phyloP scores from a whole-genome alignment of 2,888 invertebrate genomes.

The Mesorhabditis belari region DNA sequence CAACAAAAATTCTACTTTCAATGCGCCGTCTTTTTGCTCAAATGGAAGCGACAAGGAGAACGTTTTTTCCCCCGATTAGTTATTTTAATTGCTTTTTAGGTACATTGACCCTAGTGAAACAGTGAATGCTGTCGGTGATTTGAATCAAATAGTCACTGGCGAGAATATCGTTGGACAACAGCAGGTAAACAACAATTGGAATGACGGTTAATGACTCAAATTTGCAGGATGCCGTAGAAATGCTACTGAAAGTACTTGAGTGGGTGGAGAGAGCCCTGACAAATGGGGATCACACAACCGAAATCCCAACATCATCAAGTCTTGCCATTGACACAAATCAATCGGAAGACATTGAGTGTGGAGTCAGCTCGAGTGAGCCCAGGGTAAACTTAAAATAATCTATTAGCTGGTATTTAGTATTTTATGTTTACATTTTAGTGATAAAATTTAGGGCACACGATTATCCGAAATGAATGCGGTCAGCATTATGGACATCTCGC shows the following conservation, averaged over 20 bases:
- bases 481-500: too few relatives aligned
- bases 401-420: too few relatives aligned
- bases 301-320: too few relatives aligned
- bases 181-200: slow-evolving; percentile 5
- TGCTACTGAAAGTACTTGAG: slow-evolving; percentile 9
- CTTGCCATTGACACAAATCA: too few relatives aligned
- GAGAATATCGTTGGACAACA: slow-evolving; percentile 8
- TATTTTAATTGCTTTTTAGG: neutral
- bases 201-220: neutral
- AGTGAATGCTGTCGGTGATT: neutral
- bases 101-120: neutral
- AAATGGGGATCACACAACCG: too few relatives aligned
- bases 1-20: neutral
- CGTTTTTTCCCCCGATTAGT: neutral
- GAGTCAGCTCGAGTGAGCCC: too few relatives aligned
- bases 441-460: too few relatives aligned
- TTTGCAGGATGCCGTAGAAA: slow-evolving; percentile 17
- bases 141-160: neutral
- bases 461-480: too few relatives aligned
- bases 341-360: too few relatives aligned
- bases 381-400: too few relatives aligned
- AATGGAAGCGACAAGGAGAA: neutral
- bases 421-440: too few relatives aligned
- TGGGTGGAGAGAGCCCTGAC: slow-evolving; percentile 10
- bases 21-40: neutral